Evolutionary conservation across 2,888 invertebrate species (phyloP), one percentile per base, ranked within the genome.

Genomic region (Sisyra nigra): DNA sequence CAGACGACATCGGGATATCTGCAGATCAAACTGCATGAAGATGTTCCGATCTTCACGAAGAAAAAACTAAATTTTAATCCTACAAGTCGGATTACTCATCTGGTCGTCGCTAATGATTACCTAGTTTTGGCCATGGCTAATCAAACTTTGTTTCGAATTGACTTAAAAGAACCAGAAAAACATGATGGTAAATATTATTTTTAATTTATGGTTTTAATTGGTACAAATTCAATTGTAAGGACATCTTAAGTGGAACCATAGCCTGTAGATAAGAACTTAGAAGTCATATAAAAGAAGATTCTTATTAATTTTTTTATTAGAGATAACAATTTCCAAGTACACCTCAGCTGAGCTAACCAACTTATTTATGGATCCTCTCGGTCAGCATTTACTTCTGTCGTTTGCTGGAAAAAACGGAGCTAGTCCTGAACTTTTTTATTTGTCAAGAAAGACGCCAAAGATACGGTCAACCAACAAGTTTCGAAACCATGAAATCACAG

Each of bases 31-130:
- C 56, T 77, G 14, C 76, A 78, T 53, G 79, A 82, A 52, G 86
- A 86, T 49, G 69, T 74, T 13, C 87, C 89, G 7, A 89, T 93
- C 60, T 92, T 93, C 60, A 79, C 76, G 29, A 91, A 85, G 59
- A 78, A 83, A 49, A 81, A 79, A 60, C 82, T 87, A 62, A 79
- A 80, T 52, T 77, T 87, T 49, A 76, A 77, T 46, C 84, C 92
- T 1, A 73, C 81, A 0, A 80, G 82, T 51, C 71, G 76, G 47
- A 80, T 94, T 48, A 77, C 80, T 3, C 84, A 89, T 57, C 69
- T 91, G 44, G 77, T 75, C 2, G 85, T 88, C 5, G 76, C 81
- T 29, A 91, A 80, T 56, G 87, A 88, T 58, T 80, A 79, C 57
- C 66, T 93, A 42, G 80, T 86, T 1, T 73, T 92, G 50, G 80